A percentile compares a stretch with the other conserved stretches of the same genome.
Conservation (phyloP, 2,113 vertebrate genomes). For the Neodon shergylaensis region DNA sequence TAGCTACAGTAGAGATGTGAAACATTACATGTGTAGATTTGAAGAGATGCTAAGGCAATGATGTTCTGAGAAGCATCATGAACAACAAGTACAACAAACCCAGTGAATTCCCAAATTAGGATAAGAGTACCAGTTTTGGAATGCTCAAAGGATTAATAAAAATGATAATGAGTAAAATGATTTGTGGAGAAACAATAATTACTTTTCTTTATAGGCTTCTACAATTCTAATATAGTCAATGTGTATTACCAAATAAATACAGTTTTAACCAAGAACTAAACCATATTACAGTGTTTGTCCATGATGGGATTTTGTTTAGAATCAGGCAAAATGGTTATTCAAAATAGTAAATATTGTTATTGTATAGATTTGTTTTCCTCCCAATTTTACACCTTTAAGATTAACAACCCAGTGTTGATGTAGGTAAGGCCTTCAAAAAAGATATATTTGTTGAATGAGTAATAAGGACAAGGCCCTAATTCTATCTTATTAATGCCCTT, state of each 20-base stretch:
- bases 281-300: not conserved
- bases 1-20: not conserved
- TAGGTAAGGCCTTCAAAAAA: not conserved
- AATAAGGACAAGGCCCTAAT: not conserved
- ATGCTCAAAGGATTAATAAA: not conserved
- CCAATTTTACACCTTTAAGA: not conserved
- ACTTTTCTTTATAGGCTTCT: not conserved
- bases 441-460: not conserved
- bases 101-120: not conserved
- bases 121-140: not conserved
- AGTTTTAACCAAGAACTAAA: rapidly evolving
- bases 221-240: too few species aligned
- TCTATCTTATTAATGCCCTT: not conserved
- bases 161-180: not conserved
- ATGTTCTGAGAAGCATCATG: not conserved
- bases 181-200: not conserved
- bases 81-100: not conserved
- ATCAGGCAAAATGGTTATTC: not conserved
- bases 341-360: not conserved
- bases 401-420: not conserved
- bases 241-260: not conserved
- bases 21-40: not conserved
- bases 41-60: not conserved
- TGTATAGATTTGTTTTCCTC: not conserved
- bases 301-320: not conserved